A percentile compares a stretch with the other conserved stretches of the same genome.
phyloP scores from a whole-genome alignment of 2,888 invertebrate genomes.

The Diadegma fenestrale region DNA sequence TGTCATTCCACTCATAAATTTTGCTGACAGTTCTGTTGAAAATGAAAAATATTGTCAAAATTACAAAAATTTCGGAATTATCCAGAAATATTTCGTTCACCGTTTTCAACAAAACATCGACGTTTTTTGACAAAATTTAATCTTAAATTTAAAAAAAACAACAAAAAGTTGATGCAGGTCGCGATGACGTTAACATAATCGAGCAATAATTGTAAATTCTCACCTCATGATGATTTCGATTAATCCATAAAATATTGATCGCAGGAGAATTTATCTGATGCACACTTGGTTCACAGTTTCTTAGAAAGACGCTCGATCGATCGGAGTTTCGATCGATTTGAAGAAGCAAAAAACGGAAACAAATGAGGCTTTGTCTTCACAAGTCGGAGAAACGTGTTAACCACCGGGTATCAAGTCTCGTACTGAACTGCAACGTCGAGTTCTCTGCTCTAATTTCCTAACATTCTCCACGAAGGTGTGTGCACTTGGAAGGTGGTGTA shows the following conservation, averaged over 20 bases:
- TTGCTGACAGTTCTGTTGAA: too few relatives aligned
- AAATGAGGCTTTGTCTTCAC: not conserved
- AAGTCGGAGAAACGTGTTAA: conserved; percentile 45
- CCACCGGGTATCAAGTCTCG: conserved; percentile 66
- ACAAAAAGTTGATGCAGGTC: not conserved
- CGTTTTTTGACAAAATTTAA: too few relatives aligned
- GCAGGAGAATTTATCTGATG: not conserved
- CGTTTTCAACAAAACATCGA: too few relatives aligned
- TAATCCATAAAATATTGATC: conserved; percentile 39
- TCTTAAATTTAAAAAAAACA: not conserved
- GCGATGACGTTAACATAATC: not conserved
- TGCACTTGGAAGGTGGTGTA: conserved; percentile 18
- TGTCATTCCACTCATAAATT: too few relatives aligned
- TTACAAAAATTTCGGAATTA: too few relatives aligned
- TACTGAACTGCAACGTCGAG: conserved; percentile 58
- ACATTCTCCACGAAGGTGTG: conserved; percentile 56
- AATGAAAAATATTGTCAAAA: too few relatives aligned
- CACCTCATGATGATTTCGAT: conserved; percentile 51
- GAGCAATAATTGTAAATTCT: conserved; percentile 19
- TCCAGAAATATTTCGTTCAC: too few relatives aligned
- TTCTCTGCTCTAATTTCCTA: conserved; percentile 65
- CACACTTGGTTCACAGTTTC: conserved; percentile 24
- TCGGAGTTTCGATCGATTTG: not conserved
- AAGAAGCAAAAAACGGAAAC: not conserved
- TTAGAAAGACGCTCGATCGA: not conserved